Base-by-base conservation (phyloP, 2,888 invertebrate species). In the Doris montereyensis region DNA sequence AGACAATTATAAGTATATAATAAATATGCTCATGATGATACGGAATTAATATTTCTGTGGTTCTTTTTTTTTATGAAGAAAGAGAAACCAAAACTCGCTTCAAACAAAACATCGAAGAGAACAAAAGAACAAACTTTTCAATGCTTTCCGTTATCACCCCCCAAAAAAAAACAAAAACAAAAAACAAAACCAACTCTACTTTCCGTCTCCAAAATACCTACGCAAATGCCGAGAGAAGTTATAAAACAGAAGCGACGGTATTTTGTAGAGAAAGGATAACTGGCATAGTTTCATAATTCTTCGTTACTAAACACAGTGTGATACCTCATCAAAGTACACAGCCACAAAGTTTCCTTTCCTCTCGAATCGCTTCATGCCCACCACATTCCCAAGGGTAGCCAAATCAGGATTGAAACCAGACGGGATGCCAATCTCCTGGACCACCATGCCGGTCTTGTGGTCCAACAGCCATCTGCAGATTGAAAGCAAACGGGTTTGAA, bases 261-360 rank as follows among this genome's bases (percentile, higher is more conserved):
- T n/a, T n/a, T n/a, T n/a, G n/a, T n/a, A n/a, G n/a, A n/a, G n/a
- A n/a, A n/a, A n/a, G n/a, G n/a, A n/a, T n/a, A n/a, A n/a, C n/a
- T n/a, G n/a, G n/a, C n/a, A n/a, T n/a, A n/a, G n/a, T n/a, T n/a
- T n/a, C n/a, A n/a, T n/a, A n/a, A n/a, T n/a, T n/a, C n/a, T n/a
- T n/a, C n/a, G n/a, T n/a, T n/a, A n/a, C n/a, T n/a, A n/a, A n/a
- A n/a, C n/a, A n/a, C n/a, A n/a, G n/a, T n/a, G n/a, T n/a, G n/a
- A n/a, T 80, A 92, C 92, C 86, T 89, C 86, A 81, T 92, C 91
- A 82, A 92, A 90, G 83, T 92, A 92, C 28, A 92, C 84, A 75
- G 88, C 88, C 77, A 91, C 86, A 58, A 87, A 86, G n/a, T 88
- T 89, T 70, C 89, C 89, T 30, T 86, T 87, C 32, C 89, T 88